Conservation (phyloP, 2,797 vertebrate species). For the Schizopygopsis malacanthus region DNA sequence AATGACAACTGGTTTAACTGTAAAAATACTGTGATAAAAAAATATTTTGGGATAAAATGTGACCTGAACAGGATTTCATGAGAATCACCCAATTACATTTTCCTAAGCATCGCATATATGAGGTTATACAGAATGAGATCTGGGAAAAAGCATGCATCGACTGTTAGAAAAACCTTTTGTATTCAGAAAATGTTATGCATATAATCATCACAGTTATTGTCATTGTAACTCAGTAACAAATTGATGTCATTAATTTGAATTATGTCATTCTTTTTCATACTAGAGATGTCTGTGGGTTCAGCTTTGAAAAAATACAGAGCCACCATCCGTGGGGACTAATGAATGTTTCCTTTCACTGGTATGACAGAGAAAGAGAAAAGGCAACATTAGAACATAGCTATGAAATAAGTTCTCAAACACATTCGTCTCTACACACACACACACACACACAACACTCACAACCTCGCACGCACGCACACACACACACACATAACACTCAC, state of each 20-base stretch:
- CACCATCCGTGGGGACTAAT: not conserved
- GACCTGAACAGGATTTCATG: not conserved
- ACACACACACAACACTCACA: not conserved
- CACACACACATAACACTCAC: not conserved
- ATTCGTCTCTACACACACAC: not conserved
- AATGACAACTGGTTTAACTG: not conserved
- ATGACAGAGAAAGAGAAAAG: constrained; percentile 40
- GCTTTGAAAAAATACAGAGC: constrained; percentile 9
- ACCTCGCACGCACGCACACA: not conserved
- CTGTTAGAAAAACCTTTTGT: constrained; percentile 1
- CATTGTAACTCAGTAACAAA: not conserved
- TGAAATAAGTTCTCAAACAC: not conserved
- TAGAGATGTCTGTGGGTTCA: not conserved
- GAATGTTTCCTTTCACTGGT: constrained; percentile 3
- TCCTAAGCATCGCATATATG: not conserved
- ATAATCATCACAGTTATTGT: constrained; percentile 27
- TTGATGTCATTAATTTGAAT: not conserved
- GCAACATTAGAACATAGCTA: constrained; percentile 40
- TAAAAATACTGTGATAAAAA: not conserved
- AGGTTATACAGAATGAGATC: not conserved
- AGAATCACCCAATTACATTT: not conserved
- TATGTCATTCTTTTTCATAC: not conserved
- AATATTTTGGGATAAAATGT: not conserved
- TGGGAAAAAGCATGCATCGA: constrained; percentile 9
- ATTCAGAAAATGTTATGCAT: not conserved